Evolutionary conservation across 1,140 invertebrate genomes (phyloP).

Genomic region (Pseudomyrmex concolor): DNA sequence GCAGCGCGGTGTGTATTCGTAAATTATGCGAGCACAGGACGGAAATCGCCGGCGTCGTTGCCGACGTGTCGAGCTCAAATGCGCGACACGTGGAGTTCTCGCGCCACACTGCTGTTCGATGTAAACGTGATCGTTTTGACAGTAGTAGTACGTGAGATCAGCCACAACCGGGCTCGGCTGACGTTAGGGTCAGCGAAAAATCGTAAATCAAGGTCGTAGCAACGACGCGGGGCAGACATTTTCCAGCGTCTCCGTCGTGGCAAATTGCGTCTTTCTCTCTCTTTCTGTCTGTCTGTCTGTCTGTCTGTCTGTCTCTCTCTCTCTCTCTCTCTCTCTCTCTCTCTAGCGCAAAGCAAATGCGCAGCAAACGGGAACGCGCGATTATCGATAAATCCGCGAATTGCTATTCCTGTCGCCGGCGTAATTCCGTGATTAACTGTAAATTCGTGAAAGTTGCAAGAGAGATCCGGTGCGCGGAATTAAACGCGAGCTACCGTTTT

Average conservation of each 20-base stretch:
- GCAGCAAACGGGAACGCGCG: slow-evolving; percentile 17
- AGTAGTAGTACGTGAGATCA: slow-evolving; percentile 23
- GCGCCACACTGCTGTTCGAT: slow-evolving; percentile 17
- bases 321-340: too few relatives aligned
- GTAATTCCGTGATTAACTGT: slow-evolving; percentile 37
- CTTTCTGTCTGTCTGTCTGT: too few relatives aligned
- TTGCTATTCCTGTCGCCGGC: background rate
- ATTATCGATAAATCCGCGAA: slow-evolving; percentile 38
- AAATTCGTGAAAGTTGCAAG: slow-evolving; percentile 34
- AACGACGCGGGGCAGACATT: slow-evolving; percentile 43
- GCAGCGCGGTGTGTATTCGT: slow-evolving; percentile 4
- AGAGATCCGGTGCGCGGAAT: slow-evolving; percentile 1
- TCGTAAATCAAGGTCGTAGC: slow-evolving; percentile 65
- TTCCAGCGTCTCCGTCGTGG: slow-evolving; percentile 32
- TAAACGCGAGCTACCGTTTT: slow-evolving; percentile 21
- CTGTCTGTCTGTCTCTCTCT: too few relatives aligned
- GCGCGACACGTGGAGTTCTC: slow-evolving; percentile 46
- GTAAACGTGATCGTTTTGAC: slow-evolving; percentile 48
- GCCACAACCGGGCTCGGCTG: slow-evolving; percentile 13
- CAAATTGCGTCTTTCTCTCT: slow-evolving; percentile 17
- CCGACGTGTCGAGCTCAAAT: slow-evolving; percentile 21
- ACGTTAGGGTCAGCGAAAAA: slow-evolving; percentile 66
- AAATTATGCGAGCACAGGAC: slow-evolving; percentile 10
- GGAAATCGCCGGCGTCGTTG: slow-evolving; percentile 25
- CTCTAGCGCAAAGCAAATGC: background rate